A percentile compares a stretch with the other conserved stretches of the same genome.
Evolutionary conservation across 35 echinoderm and acorn worm genomes (phyloP).

Genomic region (Acanthaster planci): DNA sequence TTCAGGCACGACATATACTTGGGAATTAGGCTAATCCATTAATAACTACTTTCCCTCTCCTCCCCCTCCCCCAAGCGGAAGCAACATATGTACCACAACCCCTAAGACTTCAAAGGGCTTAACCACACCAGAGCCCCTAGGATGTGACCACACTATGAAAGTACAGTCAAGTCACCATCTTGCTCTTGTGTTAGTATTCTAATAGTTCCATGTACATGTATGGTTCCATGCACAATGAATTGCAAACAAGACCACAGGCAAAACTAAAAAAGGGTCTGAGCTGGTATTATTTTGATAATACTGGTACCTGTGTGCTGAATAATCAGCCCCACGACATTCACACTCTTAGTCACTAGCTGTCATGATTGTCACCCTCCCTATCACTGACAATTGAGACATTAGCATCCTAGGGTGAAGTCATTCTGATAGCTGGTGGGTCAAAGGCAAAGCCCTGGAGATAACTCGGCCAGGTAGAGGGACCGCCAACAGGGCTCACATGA

Average conservation of each 20-base stretch:
- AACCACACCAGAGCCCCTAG: too few relatives aligned
- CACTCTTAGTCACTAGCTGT: slow-evolving; percentile 16
- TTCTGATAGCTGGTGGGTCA: slow-evolving; percentile 13
- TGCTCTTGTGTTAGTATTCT: too few relatives aligned
- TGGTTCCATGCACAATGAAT: background rate
- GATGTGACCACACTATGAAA: too few relatives aligned
- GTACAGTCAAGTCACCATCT: too few relatives aligned
- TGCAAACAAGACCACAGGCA: background rate
- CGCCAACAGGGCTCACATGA: slow-evolving; percentile 7
- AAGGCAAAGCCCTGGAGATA: slow-evolving; percentile 12
- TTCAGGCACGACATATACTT: too few relatives aligned
- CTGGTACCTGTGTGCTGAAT: slow-evolving; percentile 12
- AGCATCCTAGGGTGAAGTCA: slow-evolving; percentile 24
- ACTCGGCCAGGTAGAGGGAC: slow-evolving; percentile 19
- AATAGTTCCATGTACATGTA: background rate
- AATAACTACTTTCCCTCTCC: slow-evolving; percentile 14
- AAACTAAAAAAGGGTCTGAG: background rate
- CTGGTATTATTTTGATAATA: slow-evolving; percentile 24
- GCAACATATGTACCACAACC: background rate
- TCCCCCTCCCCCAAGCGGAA: background rate
- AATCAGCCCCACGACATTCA: slow-evolving; percentile 8
- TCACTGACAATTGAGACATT: slow-evolving; percentile 33
- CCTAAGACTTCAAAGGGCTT: too few relatives aligned
- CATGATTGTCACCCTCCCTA: slow-evolving; percentile 18
- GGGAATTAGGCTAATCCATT: slow-evolving; percentile 11